phyloP scores from a whole-genome alignment of 2,797 vertebrate species.

The Acipenser oxyrinchus region DNA sequence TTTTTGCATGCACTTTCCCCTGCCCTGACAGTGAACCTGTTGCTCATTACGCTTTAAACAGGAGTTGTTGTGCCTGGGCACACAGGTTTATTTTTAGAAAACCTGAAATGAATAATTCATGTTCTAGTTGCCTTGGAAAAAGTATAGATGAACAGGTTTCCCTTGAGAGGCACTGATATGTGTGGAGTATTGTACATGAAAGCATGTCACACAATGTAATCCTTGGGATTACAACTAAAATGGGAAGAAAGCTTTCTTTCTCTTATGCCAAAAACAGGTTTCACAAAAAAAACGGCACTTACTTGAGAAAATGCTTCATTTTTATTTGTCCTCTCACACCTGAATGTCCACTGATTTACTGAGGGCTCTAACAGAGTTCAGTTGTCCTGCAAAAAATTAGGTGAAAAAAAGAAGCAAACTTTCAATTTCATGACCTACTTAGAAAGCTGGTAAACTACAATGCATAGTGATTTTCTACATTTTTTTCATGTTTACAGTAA shows the following conservation, averaged over 20 bases:
- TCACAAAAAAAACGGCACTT: slow-evolving; percentile 18
- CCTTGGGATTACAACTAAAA: not conserved
- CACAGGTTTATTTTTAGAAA: not conserved
- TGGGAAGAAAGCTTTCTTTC: not conserved
- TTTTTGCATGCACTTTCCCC: too few relatives aligned
- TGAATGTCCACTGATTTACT: not conserved
- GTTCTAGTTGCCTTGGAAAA: not conserved
- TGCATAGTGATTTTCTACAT: not conserved
- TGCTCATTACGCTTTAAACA: too few relatives aligned
- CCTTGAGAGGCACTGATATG: not conserved
- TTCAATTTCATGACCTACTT: too few relatives aligned
- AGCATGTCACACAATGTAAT: not conserved
- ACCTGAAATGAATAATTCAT: not conserved
- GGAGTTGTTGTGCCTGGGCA: too few relatives aligned
- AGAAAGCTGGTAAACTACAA: too few relatives aligned
- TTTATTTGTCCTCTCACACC: slow-evolving; percentile 27
- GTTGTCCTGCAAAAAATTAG: slow-evolving; percentile 22
- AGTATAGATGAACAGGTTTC: not conserved
- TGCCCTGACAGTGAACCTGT: too few relatives aligned
- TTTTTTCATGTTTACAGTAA: not conserved
- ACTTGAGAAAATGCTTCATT: slow-evolving; percentile 75
- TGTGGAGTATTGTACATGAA: not conserved
- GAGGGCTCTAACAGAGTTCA: slow-evolving; percentile 12
- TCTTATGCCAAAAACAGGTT: not conserved
- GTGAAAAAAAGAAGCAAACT: not conserved